Percentiles rank a stretch among this genome's conserved stretches.
Conservation (phyloP, 2,113 vertebrate genomes). For the Neoarius graeffei region DNA sequence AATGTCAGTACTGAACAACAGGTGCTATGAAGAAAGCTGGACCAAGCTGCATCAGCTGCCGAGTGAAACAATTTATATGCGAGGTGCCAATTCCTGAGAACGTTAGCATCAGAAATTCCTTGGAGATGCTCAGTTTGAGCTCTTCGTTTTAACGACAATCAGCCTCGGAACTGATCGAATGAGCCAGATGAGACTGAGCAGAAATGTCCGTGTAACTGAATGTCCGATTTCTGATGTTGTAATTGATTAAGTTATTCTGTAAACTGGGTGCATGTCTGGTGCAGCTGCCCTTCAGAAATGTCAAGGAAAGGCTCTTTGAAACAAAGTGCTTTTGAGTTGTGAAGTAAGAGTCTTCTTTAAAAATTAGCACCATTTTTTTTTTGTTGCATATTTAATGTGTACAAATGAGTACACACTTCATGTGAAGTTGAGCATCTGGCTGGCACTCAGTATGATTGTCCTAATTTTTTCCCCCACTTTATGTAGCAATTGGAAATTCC, state of each 20-base stretch:
- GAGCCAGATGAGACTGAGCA: not conserved
- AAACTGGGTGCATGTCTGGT: not conserved
- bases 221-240: not conserved
- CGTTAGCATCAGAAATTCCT: slow-evolving; percentile 18
- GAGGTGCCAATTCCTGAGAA: not conserved
- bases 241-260: slow-evolving; percentile 6
- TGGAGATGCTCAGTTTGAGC: not conserved
- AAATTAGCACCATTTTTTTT: not conserved
- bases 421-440: not conserved
- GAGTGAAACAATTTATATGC: slow-evolving; percentile 11
- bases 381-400: not conserved
- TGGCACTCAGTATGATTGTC: not conserved
- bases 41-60: not conserved
- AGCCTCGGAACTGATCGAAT: slow-evolving; percentile 1
- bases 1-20: not conserved
- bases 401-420: not conserved
- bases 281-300: slow-evolving; percentile 7
- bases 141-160: not conserved
- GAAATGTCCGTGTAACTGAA: slow-evolving; percentile 12
- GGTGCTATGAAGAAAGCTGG: slow-evolving; percentile 7
- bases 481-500: not conserved
- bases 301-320: not conserved
- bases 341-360: not conserved
- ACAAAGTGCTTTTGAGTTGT: not conserved
- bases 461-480: not conserved